phyloP scores from a whole-genome alignment of 2,888 invertebrate species.

The Lasiommata megera region DNA sequence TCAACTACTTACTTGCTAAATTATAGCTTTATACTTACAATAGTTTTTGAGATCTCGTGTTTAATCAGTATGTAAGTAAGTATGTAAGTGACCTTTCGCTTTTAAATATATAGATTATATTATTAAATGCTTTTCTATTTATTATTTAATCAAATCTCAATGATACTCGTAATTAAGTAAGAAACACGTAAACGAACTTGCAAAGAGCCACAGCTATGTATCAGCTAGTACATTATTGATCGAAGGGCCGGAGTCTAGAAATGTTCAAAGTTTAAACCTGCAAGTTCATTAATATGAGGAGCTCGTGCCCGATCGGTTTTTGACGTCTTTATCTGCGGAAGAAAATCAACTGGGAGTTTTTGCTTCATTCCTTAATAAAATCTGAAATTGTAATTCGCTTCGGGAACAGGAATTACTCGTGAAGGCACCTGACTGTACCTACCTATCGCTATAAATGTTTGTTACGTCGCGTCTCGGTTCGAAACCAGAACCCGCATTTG shows the following conservation, averaged over 20 bases:
- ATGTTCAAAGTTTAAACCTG: slow-evolving; percentile 17
- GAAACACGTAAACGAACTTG: no score
- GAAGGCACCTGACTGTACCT: not conserved
- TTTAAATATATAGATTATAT: no score
- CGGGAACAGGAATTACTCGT: slow-evolving; percentile 22
- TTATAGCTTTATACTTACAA: no score
- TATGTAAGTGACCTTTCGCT: no score
- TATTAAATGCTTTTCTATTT: no score
- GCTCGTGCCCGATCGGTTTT: slow-evolving; percentile 33
- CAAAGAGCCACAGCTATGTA: no score
- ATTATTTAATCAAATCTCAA: no score
- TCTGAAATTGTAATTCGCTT: slow-evolving; percentile 37
- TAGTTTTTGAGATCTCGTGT: no score
- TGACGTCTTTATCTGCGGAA: slow-evolving; percentile 39
- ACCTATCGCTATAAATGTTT: not conserved
- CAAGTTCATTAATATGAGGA: slow-evolving; percentile 27
- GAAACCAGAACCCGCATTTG: not conserved
- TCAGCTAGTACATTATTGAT: no score
- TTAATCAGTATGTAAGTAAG: no score
- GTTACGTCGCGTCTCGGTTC: not conserved
- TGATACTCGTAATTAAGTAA: no score
- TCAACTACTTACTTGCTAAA: no score
- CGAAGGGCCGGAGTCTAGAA: not conserved
- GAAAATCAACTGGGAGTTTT: slow-evolving; percentile 35
- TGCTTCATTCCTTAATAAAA: slow-evolving; percentile 33